Evolutionary conservation across 2,113 vertebrate genomes (phyloP).

Genomic region (Ameiurus melas): DNA sequence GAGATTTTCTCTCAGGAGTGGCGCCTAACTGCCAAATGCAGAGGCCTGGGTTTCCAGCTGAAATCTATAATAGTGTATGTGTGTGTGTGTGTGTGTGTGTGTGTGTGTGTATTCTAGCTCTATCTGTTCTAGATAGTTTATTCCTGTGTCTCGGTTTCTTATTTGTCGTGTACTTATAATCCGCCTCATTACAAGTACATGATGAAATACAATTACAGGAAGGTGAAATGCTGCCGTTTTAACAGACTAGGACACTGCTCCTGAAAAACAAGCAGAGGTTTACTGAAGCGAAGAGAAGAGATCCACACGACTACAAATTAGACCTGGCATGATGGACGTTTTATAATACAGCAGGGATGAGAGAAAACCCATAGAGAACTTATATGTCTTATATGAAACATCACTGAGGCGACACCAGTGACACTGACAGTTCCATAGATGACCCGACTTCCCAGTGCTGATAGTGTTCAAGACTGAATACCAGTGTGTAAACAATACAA

Average conservation of each 20-base stretch:
- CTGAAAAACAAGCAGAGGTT: neutral
- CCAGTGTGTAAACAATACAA: neutral
- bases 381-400: neutral
- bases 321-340: neutral
- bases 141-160: constrained; percentile 15
- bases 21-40: constrained; percentile 32
- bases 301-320: constrained; percentile 11
- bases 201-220: constrained; percentile 29
- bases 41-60: constrained; percentile 31
- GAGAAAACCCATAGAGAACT: neutral
- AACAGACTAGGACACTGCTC: neutral
- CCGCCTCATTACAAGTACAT: constrained; percentile 18
- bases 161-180: constrained; percentile 28
- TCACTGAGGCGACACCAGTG: constrained; percentile 4
- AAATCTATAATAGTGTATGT: constrained; percentile 38
- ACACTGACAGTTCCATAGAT: neutral
- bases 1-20: constrained; percentile 49
- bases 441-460: neutral
- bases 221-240: constrained; percentile 2
- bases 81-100: constrained; percentile 12
- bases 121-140: constrained; percentile 40
- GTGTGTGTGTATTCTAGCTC: constrained; percentile 2
- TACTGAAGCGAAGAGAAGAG: neutral
- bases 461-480: constrained; percentile 1
- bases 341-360: neutral